These are phyloP conservation scores for Pterocles gutturalis DNA, from an alignment of 2,113 vertebrate species.

Conservation along the genomic window DNA sequence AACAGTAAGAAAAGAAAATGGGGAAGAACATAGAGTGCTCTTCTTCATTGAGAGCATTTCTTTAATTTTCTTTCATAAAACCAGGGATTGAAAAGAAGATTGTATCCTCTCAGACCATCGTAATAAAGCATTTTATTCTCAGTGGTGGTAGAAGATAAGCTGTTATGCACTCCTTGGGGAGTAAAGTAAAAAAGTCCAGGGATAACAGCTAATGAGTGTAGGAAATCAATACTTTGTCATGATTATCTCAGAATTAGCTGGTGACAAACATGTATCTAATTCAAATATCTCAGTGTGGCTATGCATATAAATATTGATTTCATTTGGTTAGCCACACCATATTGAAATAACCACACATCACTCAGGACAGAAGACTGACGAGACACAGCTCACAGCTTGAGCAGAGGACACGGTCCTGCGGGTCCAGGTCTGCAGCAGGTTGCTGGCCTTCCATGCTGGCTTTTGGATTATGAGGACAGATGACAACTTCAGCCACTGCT, in stretches of 20 bases:
- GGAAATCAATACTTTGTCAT: background rate
- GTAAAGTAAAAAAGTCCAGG: background rate
- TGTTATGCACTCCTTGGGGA: background rate
- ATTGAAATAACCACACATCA: background rate
- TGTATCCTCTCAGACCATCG: background rate
- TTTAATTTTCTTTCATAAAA: background rate
- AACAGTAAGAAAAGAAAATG: background rate
- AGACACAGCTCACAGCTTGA: background rate
- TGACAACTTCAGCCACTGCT: background rate
- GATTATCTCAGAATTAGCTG: background rate
- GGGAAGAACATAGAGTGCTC: background rate
- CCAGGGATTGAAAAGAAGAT: background rate
- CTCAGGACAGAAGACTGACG: background rate
- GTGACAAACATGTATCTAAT: background rate
- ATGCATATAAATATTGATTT: background rate
- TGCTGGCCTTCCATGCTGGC: accelerated
- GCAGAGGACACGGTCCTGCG: accelerated
- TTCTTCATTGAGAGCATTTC: background rate
- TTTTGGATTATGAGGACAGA: background rate
- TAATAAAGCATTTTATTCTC: background rate
- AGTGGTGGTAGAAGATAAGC: background rate
- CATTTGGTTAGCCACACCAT: background rate
- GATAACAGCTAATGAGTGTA: background rate
- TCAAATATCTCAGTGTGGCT: background rate
- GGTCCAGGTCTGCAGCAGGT: background rate